Evolutionary conservation across 2,113 vertebrate species (phyloP).

Genomic region (Callorhinus ursinus): DNA sequence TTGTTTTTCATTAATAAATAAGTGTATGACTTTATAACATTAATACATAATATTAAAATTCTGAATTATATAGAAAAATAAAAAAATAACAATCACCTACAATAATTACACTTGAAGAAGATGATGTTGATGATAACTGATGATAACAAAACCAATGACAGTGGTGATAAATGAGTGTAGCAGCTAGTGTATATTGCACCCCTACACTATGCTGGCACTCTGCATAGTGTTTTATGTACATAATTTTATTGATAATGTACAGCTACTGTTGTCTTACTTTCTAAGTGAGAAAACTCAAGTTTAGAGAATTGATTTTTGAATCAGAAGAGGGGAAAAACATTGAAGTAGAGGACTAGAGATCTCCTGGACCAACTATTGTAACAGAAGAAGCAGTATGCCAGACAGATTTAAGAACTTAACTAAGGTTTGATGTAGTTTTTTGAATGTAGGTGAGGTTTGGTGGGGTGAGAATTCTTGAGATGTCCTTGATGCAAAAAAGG

Average conservation of each 20-base stretch:
- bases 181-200: fast-evolving
- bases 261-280: neutral
- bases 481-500: neutral
- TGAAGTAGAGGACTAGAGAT: neutral
- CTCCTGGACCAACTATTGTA: neutral
- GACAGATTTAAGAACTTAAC: neutral
- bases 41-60: neutral
- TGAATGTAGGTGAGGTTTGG: neutral
- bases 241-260: neutral
- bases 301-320: neutral
- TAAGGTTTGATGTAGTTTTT: neutral
- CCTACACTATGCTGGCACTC: neutral
- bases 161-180: neutral
- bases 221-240: neutral
- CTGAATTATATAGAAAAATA: neutral
- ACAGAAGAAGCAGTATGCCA: neutral
- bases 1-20: neutral
- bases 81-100: neutral
- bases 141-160: no score
- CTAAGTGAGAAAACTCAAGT: neutral
- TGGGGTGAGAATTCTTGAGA: neutral
- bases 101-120: neutral
- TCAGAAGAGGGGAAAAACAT: neutral
- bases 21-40: neutral
- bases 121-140: neutral